phyloP scores from a whole-genome alignment of 2,888 invertebrate genomes.

The Andrena flavipes region DNA sequence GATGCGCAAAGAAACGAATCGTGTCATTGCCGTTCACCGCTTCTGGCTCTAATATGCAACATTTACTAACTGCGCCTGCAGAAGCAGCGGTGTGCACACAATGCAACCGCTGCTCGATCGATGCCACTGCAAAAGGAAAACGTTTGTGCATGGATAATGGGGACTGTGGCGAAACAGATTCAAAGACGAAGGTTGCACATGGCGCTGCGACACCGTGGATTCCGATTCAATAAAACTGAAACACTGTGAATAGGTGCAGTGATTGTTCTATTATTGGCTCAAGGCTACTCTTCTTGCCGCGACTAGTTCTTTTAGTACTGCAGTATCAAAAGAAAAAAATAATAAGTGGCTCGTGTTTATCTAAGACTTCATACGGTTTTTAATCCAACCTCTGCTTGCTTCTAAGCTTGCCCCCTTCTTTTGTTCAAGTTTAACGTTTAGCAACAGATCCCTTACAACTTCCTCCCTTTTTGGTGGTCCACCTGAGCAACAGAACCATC shows the following conservation, averaged over 20 bases:
- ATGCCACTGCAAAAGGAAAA: conserved; percentile 15
- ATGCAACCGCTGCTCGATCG: conserved; percentile 18
- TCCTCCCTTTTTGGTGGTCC: neutral
- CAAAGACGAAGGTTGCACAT: neutral
- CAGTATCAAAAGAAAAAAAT: neutral
- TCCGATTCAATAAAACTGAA: neutral
- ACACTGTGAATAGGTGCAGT: no score
- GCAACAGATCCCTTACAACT: neutral
- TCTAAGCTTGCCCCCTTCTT: neutral
- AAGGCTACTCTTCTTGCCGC: neutral
- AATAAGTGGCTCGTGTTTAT: neutral
- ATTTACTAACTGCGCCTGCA: conserved; percentile 7
- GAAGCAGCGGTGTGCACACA: neutral
- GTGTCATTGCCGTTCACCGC: conserved; percentile 53
- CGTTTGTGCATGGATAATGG: conserved; percentile 1
- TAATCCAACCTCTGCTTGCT: neutral
- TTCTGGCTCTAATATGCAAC: conserved; percentile 23
- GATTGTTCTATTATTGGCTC: no score
- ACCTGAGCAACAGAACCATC: neutral
- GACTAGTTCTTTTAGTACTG: neutral
- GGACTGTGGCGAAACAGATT: neutral
- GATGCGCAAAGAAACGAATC: conserved; percentile 27
- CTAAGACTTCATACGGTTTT: neutral
- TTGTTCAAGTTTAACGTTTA: neutral
- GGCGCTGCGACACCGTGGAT: neutral